Conservation (phyloP, 2,888 invertebrate species). For the Nesidiocoris tenuis region DNA sequence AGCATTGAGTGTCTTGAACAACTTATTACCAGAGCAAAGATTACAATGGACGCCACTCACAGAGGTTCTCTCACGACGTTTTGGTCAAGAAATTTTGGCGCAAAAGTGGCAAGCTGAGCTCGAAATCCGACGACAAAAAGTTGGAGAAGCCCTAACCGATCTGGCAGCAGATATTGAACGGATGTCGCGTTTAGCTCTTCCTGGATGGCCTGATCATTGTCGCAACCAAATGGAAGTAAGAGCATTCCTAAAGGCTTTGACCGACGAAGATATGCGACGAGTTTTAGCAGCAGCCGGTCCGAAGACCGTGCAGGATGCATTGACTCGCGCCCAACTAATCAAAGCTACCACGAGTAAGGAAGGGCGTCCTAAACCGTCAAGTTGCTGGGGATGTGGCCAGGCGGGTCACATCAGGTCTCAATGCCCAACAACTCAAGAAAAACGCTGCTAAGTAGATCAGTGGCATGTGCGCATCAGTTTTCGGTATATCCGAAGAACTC, state of each 20-base stretch:
- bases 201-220: constrained; percentile 5
- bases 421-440: too few relatives aligned
- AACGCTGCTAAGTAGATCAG: too few relatives aligned
- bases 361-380: too few relatives aligned
- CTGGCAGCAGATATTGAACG: neutral
- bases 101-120: constrained; percentile 1
- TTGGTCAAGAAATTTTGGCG: neutral
- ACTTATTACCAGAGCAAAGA: too few relatives aligned
- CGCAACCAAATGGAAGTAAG: neutral
- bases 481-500: too few relatives aligned
- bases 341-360: too few relatives aligned
- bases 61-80: too few relatives aligned
- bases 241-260: neutral
- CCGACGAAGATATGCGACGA: neutral
- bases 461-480: too few relatives aligned
- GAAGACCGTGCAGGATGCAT: neutral
- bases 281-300: neutral
- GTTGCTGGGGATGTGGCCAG: too few relatives aligned
- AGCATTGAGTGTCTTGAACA: neutral
- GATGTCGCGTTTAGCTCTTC: neutral
- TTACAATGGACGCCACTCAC: too few relatives aligned
- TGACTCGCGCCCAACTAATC: neutral
- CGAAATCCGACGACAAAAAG: neutral
- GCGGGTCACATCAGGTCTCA: too few relatives aligned
- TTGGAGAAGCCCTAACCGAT: neutral